phyloP scores from a whole-genome alignment of 2,888 invertebrate species.

The Caenorhabditis sp. region DNA sequence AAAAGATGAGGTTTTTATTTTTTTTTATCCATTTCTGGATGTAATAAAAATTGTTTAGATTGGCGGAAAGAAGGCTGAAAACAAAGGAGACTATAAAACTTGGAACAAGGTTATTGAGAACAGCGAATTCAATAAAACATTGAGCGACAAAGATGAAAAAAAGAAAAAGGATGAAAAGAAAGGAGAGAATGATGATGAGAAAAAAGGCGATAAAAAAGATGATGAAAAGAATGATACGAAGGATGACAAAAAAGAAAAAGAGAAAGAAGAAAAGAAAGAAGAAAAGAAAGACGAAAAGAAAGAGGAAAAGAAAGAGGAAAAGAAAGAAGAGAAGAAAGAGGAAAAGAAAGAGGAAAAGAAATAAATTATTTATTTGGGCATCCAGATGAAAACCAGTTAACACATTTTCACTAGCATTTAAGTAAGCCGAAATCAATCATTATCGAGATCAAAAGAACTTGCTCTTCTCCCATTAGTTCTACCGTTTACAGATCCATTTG shows the following conservation, averaged over 20 bases:
- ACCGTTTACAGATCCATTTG: constrained; percentile 10
- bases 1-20: constrained; percentile 17
- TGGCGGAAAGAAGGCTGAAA: constrained; percentile 21
- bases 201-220: constrained; percentile 21
- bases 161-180: constrained; percentile 5
- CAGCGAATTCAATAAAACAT: constrained; percentile 35
- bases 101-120: constrained; percentile 43
- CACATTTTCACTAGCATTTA: background rate
- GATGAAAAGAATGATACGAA: background rate
- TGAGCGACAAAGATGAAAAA: constrained; percentile 29
- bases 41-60: constrained; percentile 6
- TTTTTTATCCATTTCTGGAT: background rate
- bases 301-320: background rate
- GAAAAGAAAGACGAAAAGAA: background rate
- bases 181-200: constrained; percentile 6
- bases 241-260: background rate
- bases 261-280: no score
- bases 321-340: no score
- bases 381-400: background rate
- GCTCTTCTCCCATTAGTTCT: background rate
- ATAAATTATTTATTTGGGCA: constrained; percentile 6
- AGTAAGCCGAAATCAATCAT: constrained; percentile 19
- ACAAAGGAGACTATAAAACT: constrained; percentile 37
- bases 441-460: constrained; percentile 24
- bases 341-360: background rate